Evolutionary conservation across 2,888 invertebrate species (phyloP).

Genomic region (Fragum whitleyi): DNA sequence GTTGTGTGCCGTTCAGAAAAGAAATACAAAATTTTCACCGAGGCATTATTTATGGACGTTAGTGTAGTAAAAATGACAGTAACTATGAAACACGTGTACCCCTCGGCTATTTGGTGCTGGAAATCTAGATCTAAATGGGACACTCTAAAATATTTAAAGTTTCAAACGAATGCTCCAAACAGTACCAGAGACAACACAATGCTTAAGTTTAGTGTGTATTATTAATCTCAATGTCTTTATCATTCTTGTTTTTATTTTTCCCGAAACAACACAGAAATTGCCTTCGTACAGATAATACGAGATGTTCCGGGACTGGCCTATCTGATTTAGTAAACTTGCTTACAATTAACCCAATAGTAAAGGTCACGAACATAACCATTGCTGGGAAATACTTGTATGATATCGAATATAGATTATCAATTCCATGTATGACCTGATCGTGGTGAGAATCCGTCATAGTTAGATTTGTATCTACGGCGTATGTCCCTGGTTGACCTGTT

Average conservation of each 20-base stretch:
- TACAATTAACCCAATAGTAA: constrained; percentile 33
- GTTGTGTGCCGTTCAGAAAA: too few relatives aligned
- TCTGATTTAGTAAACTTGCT: constrained; percentile 36
- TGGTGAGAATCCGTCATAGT: neutral
- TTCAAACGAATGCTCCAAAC: too few relatives aligned
- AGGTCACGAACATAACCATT: constrained; percentile 28
- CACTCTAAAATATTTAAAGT: too few relatives aligned
- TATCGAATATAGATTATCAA: constrained; percentile 50
- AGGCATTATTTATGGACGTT: too few relatives aligned
- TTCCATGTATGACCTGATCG: constrained; percentile 11
- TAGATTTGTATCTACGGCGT: neutral
- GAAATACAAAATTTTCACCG: too few relatives aligned
- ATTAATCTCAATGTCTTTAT: neutral
- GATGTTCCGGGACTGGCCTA: neutral
- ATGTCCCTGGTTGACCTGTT: neutral
- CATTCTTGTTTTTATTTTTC: neutral
- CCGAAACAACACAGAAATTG: constrained; percentile 8
- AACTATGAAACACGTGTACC: too few relatives aligned
- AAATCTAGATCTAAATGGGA: too few relatives aligned
- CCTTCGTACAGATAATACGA: neutral
- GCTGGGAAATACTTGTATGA: constrained; percentile 43
- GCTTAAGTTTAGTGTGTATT: too few relatives aligned
- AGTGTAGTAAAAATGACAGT: too few relatives aligned
- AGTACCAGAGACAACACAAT: too few relatives aligned
- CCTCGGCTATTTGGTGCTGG: too few relatives aligned